Evolutionary conservation across 2,113 vertebrate species (phyloP).

Genomic region (Rhinogobius similis): DNA sequence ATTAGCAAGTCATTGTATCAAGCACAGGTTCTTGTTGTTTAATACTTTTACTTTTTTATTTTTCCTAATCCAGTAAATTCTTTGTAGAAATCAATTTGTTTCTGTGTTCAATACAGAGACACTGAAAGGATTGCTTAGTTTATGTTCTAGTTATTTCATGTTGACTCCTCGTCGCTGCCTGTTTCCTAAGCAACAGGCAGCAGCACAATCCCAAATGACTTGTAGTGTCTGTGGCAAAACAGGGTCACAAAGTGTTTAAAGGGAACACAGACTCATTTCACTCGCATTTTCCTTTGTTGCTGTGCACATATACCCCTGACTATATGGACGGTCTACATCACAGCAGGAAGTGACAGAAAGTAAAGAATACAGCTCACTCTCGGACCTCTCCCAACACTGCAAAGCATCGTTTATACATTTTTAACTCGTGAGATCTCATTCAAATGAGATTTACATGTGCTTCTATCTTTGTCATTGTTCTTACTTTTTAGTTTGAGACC

Average conservation of each 20-base stretch:
- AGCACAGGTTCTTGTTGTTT: too few species aligned
- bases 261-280: neutral
- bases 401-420: too few species aligned
- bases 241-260: neutral
- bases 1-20: too few species aligned
- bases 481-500: too few species aligned
- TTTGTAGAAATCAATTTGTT: neutral
- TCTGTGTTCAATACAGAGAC: neutral
- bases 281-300: neutral
- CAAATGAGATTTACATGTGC: too few species aligned
- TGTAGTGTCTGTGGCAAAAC: conserved; percentile 20
- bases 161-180: conserved; percentile 33
- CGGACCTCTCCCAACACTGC: too few species aligned
- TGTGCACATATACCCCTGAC: neutral
- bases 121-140: neutral
- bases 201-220: conserved; percentile 22
- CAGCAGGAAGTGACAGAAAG: too few species aligned
- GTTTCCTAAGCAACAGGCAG: conserved; percentile 57
- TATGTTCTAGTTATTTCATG: conserved; percentile 40
- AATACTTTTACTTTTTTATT: too few species aligned
- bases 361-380: too few species aligned
- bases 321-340: neutral
- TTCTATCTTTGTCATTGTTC: too few species aligned
- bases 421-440: too few species aligned
- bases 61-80: too few species aligned